These are phyloP conservation scores for Argyresthia albistria DNA, from an alignment of 2,888 invertebrate species.

Conservation along the genomic window DNA sequence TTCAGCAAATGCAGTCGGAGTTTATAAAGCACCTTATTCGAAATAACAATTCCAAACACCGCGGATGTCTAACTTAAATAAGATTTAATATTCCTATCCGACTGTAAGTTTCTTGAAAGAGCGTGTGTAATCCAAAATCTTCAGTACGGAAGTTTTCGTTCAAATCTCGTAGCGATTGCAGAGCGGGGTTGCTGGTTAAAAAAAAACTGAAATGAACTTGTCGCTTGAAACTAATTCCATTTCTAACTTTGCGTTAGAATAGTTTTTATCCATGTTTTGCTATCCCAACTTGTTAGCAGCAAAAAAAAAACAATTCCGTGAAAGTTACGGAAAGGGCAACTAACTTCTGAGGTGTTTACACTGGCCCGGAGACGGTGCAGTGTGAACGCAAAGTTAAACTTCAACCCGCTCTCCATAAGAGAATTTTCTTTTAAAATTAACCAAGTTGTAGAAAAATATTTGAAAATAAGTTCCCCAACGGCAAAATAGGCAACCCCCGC, in stretches of 20 bases:
- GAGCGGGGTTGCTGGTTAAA: slow-evolving; percentile 46
- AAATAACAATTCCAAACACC: slow-evolving; percentile 64
- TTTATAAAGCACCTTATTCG: slow-evolving; percentile 65
- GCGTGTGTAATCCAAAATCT: slow-evolving; percentile 72
- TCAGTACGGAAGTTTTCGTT: slow-evolving; percentile 56
- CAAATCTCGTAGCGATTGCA: slow-evolving; percentile 59
- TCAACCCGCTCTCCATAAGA: slow-evolving; percentile 20
- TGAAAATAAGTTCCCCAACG: slow-evolving; percentile 34
- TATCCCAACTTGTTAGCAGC: slow-evolving; percentile 49
- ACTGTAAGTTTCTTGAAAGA: slow-evolving; percentile 61
- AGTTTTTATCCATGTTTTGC: slow-evolving; percentile 53
- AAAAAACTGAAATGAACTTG: slow-evolving; percentile 69
- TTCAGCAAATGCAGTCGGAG: slow-evolving; percentile 30
- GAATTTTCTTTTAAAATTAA: slow-evolving; percentile 48
- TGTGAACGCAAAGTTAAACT: slow-evolving; percentile 45
- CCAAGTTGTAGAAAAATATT: slow-evolving; percentile 45
- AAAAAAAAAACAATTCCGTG: slow-evolving; percentile 64
- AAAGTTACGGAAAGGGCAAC: slow-evolving; percentile 47
- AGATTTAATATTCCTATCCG: slow-evolving; percentile 71
- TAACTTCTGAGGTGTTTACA: slow-evolving; percentile 59
- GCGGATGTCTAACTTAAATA: slow-evolving; percentile 69
- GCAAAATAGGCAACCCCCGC: slow-evolving; percentile 26
- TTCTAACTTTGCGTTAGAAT: slow-evolving; percentile 62
- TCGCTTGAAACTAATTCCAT: slow-evolving; percentile 70
- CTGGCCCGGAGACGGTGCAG: slow-evolving; percentile 27